Base-by-base conservation (phyloP, 2,888 invertebrate species). In the Sarcophaga carnaria region DNA sequence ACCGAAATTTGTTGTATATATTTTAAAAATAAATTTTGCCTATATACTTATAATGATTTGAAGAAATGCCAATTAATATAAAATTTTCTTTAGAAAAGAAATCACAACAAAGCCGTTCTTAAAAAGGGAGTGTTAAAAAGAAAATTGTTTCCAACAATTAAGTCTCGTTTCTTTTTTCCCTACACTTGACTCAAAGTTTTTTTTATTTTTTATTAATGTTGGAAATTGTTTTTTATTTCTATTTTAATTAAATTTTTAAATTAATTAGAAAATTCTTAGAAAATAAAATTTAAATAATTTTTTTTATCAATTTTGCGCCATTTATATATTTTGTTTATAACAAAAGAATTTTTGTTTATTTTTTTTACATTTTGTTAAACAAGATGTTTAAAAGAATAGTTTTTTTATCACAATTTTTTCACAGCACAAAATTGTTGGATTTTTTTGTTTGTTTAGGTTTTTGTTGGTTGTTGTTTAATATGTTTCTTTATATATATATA, bases 391-490 rank as follows among this genome's bases (percentile, higher is more conserved):
- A 88, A 64, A 86, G 81, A 81, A 85, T 78, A 72, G 75, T 70
- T 78, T 82, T 80, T 87, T 84, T 87, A 84, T 87, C 87, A 87
- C 84, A 84, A 79, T 87, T 85, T 82, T 87, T 84, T 87, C 87
- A 87, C 87, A 87, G 87, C 87, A 87, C 87, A 87, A 87, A 87
- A 87, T 87, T 84, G 87, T 87, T 54, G 79, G 81, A 87, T 87
- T 87, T 75, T 82, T 79, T 75, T 37, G 37, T 37, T 37, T 37
- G 37, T 37, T 37, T 37, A 37, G 37, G 37, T 37, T 37, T 37
- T 37, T 37, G 8, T 66, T 75, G 20, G 60, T 45, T 20, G 37
- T 60, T 80, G 82, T 75, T 79, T 76, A 80, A 72, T 84, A 83
- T 79, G 5, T 83, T 69, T 83, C 49, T 60, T 22, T 74, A 79